Evolutionary conservation across 2,888 invertebrate genomes (phyloP), one percentile per base, ranked within the genome.

Genomic region (Noctuana brunneofusca): DNA sequence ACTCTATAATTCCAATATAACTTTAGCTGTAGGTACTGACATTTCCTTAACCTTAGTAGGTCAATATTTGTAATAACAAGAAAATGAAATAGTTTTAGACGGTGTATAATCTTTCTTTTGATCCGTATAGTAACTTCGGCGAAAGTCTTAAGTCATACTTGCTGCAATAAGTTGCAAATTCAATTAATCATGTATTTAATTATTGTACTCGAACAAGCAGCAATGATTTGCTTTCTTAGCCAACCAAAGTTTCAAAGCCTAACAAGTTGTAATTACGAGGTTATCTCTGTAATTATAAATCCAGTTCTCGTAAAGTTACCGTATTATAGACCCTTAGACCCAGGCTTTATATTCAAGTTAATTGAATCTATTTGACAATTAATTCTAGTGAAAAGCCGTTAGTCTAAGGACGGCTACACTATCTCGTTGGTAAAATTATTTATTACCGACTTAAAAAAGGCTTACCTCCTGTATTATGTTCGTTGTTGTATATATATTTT

Each of bases 351-450:
- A 59, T 52, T 43, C 59, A 30, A 46, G 59, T 53, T 59, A 59
- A 59, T 59, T 59, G 53, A 59, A 59, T 32, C 14, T 59, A 59
- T 53, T 43, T 52, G 59, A 59, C 53, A 32, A 59, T 59, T 59
- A 59, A 46, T 59, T 59, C 53, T 6, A 52, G 52, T 53, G 53
- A 11, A 59, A 46, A 53, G 59, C 58, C 41, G 56, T 24, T 46
- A 56, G n/a, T 6, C 18, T 43, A 18, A 56, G 43, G 43, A 8
- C 30, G 30, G 9, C 18, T 32, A 30, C 20, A 46, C 30, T n/a
- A 27, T 30, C 8, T 8, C 24, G 3, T 24, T 49, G n/a, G 46
- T 12, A n/a, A 6, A 14, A n/a, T 16, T 5, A 18, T 43, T 14
- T 8, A 1, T 18, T 2, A 18, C 16, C 4, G 9, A 9, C 6